Percentiles rank a stretch among this genome's conserved stretches.
These are phyloP conservation scores for Dendrocincla fuliginosa DNA, from an alignment of 2,797 vertebrate genomes.

Conservation along the genomic window DNA sequence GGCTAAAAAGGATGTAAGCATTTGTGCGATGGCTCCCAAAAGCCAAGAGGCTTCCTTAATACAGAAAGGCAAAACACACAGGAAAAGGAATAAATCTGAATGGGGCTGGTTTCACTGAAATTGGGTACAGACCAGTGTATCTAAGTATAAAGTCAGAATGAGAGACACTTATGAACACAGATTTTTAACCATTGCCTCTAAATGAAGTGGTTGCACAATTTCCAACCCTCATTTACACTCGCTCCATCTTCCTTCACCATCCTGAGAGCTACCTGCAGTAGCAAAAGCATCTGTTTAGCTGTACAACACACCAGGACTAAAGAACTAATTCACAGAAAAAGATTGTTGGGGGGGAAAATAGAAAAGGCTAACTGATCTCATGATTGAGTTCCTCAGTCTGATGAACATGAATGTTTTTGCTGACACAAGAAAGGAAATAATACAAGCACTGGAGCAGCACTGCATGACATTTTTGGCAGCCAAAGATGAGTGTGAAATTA, in stretches of 20 bases:
- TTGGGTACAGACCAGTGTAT: background rate
- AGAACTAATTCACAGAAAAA: background rate
- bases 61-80: background rate
- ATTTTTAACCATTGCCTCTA: background rate
- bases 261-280: background rate
- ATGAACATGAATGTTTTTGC: conserved; percentile 29
- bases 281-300: background rate
- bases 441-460: background rate
- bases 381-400: background rate
- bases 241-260: background rate
- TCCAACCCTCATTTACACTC: background rate
- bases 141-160: background rate
- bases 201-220: background rate
- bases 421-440: conserved; percentile 37
- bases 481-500: background rate
- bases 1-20: background rate
- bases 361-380: background rate
- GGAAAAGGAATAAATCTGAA: background rate
- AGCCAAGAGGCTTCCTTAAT: background rate
- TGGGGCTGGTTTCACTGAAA: background rate
- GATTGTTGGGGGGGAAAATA: background rate
- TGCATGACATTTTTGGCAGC: conserved; percentile 14
- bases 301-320: background rate
- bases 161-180: background rate
- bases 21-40: background rate